Base-by-base conservation (phyloP, 2,797 vertebrate species). In the Rhadinocentrus ornatus region DNA sequence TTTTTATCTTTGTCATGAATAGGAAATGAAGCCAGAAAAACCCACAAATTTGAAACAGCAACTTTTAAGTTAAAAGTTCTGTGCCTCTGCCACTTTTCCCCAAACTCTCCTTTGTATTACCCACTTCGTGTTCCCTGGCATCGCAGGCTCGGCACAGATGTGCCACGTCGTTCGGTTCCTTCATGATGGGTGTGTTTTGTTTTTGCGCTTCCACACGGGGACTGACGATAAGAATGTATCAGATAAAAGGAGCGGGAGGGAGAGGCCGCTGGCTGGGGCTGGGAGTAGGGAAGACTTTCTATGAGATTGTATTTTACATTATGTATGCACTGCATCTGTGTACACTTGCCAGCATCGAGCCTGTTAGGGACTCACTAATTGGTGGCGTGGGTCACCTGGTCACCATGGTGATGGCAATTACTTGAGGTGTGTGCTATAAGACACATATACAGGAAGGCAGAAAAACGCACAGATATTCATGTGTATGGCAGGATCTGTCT, bases 331-430 rank as follows among this genome's bases (percentile, higher is more conserved):
- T 55, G 68, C 83, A 83, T 90, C 91, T 87, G 87, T 83, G 82
- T 77, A 71, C 78, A 68, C 72, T 88, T 18, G 35, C 77, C 22
- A 3, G 61, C 73, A 60, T 78, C n/a, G 48, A 78, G 78, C 73
- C 87, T 86, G 88, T 87, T 88, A 82, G 81, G 70, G 81, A 84
- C 76, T 86, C 75, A 31, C 80, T 93, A 91, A 93, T 93, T 93
- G 90, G 85, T 82, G 71, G 83, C 82, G 27, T 56, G 84, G 91
- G 90, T 93, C 90, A 93, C 91, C 89, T 92, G 86, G 92, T 93
- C 75, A 66, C 88, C 83, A 88, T 87, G 81, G 86, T 65, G 80
- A 92, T 64, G 66, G 80, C 70, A 82, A 87, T 92, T 91, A 91
- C 80, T 80, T 50, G 75, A 85, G 80, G 73, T 80, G 73, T 80